Evolutionary conservation across 2,888 invertebrate genomes (phyloP), one percentile per base, ranked within the genome.

Genomic region (Philonicus albiceps): DNA sequence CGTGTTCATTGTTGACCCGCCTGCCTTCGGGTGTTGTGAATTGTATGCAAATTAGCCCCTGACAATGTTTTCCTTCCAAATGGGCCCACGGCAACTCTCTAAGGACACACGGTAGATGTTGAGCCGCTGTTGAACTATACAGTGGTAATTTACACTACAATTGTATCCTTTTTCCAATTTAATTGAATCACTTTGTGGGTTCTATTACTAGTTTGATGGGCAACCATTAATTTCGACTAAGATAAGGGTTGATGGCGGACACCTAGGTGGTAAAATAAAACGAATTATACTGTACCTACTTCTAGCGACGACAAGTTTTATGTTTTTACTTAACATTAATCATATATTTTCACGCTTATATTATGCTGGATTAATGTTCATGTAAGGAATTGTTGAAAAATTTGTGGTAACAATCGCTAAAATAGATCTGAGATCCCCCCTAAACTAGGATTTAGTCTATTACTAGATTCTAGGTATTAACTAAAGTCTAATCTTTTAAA

Each of bases 161-260:
- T 87, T 88, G 87, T 87, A 88, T 87, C 87, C 87, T 88, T 88
- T 88, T 87, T 86, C 86, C 55, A 53, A 85, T 87, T 88, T 88
- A 88, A 88, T 88, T 88, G 88, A 88, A 88, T 85, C 88, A 87
- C 87, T 87, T 88, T 88, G 86, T 88, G 88, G 86, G 74, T 84
- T 80, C 84, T 73, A 88, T 88, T 84, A 73, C 84, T 73, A 84
- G 74, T 76, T 87, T 75, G 86, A 87, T 87, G 84, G 86, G 84
- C 72, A 53, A 83, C 78, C 86, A 87, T 87, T 86, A 87, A 87
- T 87, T 87, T 87, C 40, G 55, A 72, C 73, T 73, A 73, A 84
- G 84, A 84, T 84, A 84, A 84, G 84, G 84, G 73, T 84, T 84
- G 84, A 81, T 84, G 43, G 73, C 73, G 84, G 84, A 84, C 84